A percentile compares a stretch with the other conserved stretches of the same genome.
These are phyloP conservation scores for Molanna angustata DNA, from an alignment of 2,888 invertebrate species.

Conservation along the genomic window DNA sequence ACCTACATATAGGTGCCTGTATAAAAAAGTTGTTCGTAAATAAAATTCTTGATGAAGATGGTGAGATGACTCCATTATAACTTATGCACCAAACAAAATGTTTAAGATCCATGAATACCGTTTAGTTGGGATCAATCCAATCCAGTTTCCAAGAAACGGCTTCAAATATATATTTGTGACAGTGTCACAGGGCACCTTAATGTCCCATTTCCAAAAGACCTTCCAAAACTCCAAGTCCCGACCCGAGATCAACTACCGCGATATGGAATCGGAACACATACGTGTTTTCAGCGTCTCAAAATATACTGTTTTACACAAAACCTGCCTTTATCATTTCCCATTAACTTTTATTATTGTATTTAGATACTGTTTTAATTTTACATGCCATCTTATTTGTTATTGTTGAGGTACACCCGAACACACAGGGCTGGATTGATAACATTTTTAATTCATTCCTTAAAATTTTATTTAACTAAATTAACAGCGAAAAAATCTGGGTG, in stretches of 20 bases:
- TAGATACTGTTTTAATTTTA: constrained; percentile 26
- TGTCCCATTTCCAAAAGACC: constrained; percentile 10
- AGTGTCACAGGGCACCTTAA: constrained; percentile 5
- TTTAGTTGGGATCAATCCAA: constrained; percentile 7
- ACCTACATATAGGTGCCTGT: too few relatives aligned
- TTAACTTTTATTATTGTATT: constrained; percentile 26
- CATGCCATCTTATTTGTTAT: constrained; percentile 21
- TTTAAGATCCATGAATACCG: too few relatives aligned
- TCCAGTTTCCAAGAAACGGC: constrained; percentile 16
- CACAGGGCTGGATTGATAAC: constrained; percentile 12
- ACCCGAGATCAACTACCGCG: not conserved
- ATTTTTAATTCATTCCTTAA: too few relatives aligned
- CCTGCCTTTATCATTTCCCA: constrained; percentile 15
- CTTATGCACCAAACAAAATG: too few relatives aligned
- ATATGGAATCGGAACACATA: constrained; percentile 24
- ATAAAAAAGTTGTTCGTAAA: too few relatives aligned
- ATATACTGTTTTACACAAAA: constrained; percentile 22
- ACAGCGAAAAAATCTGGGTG: too few relatives aligned
- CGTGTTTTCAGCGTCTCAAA: constrained; percentile 18
- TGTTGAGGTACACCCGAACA: constrained; percentile 11
- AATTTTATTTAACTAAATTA: too few relatives aligned
- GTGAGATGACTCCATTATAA: too few relatives aligned
- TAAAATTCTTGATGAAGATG: too few relatives aligned
- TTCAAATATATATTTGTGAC: constrained; percentile 15
- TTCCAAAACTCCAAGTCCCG: not conserved